phyloP scores from a whole-genome alignment of 2,888 invertebrate genomes.

The Pseudolycoriella hygida region DNA sequence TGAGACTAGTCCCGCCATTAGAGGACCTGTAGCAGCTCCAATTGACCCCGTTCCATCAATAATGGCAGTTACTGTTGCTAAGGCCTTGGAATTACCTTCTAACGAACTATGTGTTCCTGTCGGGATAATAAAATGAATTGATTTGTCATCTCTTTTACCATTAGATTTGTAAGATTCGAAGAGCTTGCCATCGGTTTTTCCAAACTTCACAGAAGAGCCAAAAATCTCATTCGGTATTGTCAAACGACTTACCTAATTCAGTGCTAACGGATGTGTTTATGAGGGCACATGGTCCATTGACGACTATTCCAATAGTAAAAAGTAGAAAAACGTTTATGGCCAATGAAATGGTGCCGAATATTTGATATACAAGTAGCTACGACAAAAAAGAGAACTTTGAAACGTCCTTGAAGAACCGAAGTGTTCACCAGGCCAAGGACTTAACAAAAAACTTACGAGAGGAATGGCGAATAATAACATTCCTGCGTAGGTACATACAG shows the following conservation, averaged over 20 bases:
- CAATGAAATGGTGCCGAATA: conserved; percentile 45
- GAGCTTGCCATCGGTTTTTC: too few species aligned
- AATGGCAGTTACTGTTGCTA: conserved; percentile 94
- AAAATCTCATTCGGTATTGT: too few species aligned
- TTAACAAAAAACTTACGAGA: conserved; percentile 34
- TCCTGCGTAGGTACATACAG: conserved; percentile 68
- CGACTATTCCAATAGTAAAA: conserved; percentile 58
- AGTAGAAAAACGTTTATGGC: conserved; percentile 47
- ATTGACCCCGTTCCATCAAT: conserved; percentile 82
- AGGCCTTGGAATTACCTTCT: conserved; percentile 67
- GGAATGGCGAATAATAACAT: conserved; percentile 73
- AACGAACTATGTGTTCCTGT: conserved; percentile 65
- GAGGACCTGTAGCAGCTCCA: conserved; percentile 84
- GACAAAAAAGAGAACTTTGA: conserved; percentile 13
- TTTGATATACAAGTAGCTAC: conserved; percentile 66
- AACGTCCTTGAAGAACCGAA: too few species aligned
- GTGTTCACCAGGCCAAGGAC: too few species aligned
- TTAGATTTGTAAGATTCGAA: too few species aligned
- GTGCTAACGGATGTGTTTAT: conserved; percentile 95
- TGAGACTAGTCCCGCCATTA: conserved; percentile 71
- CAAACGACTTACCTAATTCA: conserved; percentile 47
- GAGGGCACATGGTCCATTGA: conserved; percentile 90
- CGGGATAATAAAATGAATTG: neutral
- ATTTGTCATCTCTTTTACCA: neutral
- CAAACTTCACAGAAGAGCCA: too few species aligned